These are phyloP conservation scores for Deilephila elpenor DNA, from an alignment of 2,888 invertebrate genomes.

Conservation along the genomic window DNA sequence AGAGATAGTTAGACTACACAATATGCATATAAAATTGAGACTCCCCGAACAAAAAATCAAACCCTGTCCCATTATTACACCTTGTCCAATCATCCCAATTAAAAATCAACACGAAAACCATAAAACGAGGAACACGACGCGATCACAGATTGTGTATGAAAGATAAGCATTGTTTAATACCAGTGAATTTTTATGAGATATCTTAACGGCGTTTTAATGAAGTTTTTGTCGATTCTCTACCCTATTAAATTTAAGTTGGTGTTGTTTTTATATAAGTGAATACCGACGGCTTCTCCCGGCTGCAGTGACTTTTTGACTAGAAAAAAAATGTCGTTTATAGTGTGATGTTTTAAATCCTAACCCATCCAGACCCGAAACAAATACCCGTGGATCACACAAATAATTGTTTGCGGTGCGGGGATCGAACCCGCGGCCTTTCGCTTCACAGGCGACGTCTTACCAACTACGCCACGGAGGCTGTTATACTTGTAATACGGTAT, in stretches of 20 bases:
- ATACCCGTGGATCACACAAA: too few relatives aligned
- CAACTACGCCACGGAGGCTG: too few relatives aligned
- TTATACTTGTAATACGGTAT: too few relatives aligned
- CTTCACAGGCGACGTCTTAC: too few relatives aligned
- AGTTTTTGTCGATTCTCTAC: background rate
- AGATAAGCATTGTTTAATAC: conserved; percentile 20
- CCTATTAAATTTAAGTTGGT: background rate
- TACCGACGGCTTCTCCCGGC: too few relatives aligned
- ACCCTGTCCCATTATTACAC: background rate
- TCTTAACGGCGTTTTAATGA: conserved; percentile 11
- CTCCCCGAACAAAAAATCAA: background rate
- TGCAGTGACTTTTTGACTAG: too few relatives aligned
- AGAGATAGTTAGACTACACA: too few relatives aligned
- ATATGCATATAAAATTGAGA: background rate
- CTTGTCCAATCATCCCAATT: background rate
- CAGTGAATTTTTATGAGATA: conserved; percentile 15
- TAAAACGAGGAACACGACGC: background rate
- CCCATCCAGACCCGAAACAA: too few relatives aligned
- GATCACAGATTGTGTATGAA: background rate
- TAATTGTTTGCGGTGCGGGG: too few relatives aligned
- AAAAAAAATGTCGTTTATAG: too few relatives aligned
- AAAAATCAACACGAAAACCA: conserved; percentile 8
- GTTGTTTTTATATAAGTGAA: background rate
- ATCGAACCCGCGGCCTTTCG: too few relatives aligned
- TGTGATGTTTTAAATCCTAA: too few relatives aligned